Evolutionary conservation across 2,113 vertebrate species (phyloP).

Genomic region (Rhipidura dahli): DNA sequence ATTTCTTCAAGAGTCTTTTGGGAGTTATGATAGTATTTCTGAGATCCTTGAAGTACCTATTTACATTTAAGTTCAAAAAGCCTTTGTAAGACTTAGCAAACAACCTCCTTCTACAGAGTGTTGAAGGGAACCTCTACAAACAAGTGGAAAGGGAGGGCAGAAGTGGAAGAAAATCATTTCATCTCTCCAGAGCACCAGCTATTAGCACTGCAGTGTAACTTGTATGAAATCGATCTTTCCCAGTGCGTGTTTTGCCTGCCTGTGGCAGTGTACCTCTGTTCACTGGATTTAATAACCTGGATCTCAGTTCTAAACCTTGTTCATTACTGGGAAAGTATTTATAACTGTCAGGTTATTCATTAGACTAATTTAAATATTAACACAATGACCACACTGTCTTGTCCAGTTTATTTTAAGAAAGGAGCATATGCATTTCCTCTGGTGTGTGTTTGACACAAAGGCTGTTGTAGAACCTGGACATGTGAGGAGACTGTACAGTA

Average conservation of each 20-base stretch:
- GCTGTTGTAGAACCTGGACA: not conserved
- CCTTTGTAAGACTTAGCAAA: not conserved
- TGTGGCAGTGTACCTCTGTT: not conserved
- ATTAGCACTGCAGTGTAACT: not conserved
- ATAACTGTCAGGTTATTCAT: not conserved
- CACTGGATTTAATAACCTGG: not conserved
- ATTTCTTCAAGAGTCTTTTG: not conserved
- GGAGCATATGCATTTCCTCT: not conserved
- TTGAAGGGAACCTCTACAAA: not conserved
- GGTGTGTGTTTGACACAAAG: not conserved
- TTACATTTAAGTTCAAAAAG: conserved; percentile 23
- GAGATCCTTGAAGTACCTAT: conserved; percentile 14
- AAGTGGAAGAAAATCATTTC: not conserved
- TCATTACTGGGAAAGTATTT: not conserved
- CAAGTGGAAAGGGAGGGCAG: not conserved
- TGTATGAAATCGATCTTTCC: not conserved
- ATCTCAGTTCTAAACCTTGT: not conserved
- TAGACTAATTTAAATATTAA: not conserved
- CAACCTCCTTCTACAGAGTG: not conserved
- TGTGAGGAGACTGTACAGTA: not conserved
- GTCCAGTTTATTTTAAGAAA: not conserved
- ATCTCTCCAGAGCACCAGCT: not conserved
- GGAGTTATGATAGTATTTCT: not conserved
- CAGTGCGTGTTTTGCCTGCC: not conserved
- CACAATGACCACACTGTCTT: not conserved